Evolutionary conservation across 2,113 vertebrate species (phyloP), one percentile per base, ranked within the genome.

Genomic region (Protomyctophum bolini): DNA sequence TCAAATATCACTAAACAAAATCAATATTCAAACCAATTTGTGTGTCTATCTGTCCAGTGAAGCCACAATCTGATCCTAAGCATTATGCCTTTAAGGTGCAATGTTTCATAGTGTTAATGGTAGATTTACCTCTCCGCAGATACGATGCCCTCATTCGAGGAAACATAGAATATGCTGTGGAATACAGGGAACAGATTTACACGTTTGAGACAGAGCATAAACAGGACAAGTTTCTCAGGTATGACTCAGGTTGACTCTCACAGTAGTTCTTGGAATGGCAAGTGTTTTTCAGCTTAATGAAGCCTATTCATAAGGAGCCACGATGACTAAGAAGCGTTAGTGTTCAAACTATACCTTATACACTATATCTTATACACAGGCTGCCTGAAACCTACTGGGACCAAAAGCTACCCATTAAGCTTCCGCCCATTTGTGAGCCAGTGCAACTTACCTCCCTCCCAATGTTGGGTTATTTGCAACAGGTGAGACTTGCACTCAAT

Each of bases 71-170:
- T 41, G 33, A 41, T 41, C 33, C 33, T 41, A 41, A 41, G 33
- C 2, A 41, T 6, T 21, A 21, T 21, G 21, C 21, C 21, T 21
- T 21, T 21, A 21, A 21, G 21, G 21, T 41, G 33, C 3, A 6
- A 55, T 11, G 52, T 41, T 46, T 61, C 49, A 3, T 12, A 66
- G 4, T 58, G 10, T 9, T 21, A 4, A 28, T 47, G 12, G 50
- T 46, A 65, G 7, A 3, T 60, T 50, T n/a, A 11, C 75, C 69
- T 79, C 1, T 50, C 67, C 63, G 75, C 75, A 99, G 98, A 75
- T 98, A 97, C 65, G 95, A 99, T 89, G 94, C 95, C 47, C 83
- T 99, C 66, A 88, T 96, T 73, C 94, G 82, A 87, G 98, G 98
- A 78, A 91, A 87, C 48, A 85, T 78, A 0, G 87, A 97, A 45